Conservation (phyloP, 2,888 invertebrate species). For the Harpagoxenus sublaevis region DNA sequence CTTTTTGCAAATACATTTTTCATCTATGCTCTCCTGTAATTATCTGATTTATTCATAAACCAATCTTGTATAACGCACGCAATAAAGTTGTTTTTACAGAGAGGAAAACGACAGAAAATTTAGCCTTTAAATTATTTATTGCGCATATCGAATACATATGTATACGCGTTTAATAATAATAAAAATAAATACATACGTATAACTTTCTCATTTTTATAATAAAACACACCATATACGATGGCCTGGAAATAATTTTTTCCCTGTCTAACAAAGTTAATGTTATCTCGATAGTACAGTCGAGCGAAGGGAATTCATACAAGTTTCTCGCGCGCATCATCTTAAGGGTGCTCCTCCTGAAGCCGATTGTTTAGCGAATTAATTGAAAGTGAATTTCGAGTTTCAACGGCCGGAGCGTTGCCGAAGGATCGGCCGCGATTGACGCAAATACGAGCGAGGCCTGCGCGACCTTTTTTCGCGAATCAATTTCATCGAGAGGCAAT, state of each 20-base stretch:
- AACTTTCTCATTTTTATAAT: neutral
- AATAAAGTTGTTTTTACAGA: neutral
- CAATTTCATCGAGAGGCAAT: slow-evolving; percentile 71
- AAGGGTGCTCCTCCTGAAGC: neutral
- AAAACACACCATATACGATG: neutral
- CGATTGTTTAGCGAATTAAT: slow-evolving; percentile 1
- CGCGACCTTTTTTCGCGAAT: slow-evolving; percentile 63
- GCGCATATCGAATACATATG: neutral
- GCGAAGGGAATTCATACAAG: neutral
- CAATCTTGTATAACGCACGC: neutral
- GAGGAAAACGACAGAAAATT: neutral
- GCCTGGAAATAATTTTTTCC: neutral
- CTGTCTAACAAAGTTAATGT: neutral
- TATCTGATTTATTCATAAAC: neutral
- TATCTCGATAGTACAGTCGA: neutral
- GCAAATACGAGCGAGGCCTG: slow-evolving; percentile 20
- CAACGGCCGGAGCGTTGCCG: neutral
- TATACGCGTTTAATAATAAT: neutral
- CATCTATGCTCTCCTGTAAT: neutral
- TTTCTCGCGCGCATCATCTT: too few species aligned
- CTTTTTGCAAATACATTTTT: neutral
- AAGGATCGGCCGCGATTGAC: slow-evolving; percentile 47
- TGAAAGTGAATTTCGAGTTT: slow-evolving; percentile 2
- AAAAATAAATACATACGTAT: neutral
- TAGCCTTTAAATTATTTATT: neutral